phyloP scores from a whole-genome alignment of 2,888 invertebrate genomes.

The Pardosa pseudoannulata region DNA sequence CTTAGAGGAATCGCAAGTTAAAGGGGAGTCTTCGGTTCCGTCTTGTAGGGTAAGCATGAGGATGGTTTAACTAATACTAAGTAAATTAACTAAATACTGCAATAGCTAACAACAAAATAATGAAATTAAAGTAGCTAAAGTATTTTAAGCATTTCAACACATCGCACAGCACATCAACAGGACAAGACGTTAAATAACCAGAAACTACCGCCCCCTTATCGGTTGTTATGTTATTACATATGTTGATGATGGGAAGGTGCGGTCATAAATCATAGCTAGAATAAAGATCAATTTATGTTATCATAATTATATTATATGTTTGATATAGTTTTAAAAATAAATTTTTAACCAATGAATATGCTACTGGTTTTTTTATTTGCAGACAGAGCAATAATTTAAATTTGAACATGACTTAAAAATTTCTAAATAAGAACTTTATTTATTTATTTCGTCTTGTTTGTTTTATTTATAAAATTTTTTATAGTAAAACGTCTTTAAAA shows the following conservation, averaged over 20 bases:
- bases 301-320: too few species aligned
- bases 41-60: conserved; percentile 72
- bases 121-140: neutral
- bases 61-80: conserved; percentile 13
- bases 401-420: too few species aligned
- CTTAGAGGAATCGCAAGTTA: conserved; percentile 65
- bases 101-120: neutral
- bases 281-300: too few species aligned
- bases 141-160: conserved; percentile 6
- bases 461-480: too few species aligned
- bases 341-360: too few species aligned
- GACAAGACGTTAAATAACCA: conserved; percentile 48
- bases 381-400: too few species aligned
- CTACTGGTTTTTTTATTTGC: too few species aligned
- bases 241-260: neutral
- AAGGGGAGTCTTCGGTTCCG: conserved; percentile 64
- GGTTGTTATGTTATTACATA: conserved; percentile 18
- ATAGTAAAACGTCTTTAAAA: too few species aligned
- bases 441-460: too few species aligned
- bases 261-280: too few species aligned
- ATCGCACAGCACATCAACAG: conserved; percentile 5
- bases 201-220: conserved; percentile 72
- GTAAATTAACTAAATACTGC: neutral
- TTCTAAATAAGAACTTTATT: too few species aligned
- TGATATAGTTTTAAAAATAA: too few species aligned